A percentile compares a stretch with the other conserved stretches of the same genome.
Conservation (phyloP, 2,113 vertebrate species). For the Clarias batrachus region DNA sequence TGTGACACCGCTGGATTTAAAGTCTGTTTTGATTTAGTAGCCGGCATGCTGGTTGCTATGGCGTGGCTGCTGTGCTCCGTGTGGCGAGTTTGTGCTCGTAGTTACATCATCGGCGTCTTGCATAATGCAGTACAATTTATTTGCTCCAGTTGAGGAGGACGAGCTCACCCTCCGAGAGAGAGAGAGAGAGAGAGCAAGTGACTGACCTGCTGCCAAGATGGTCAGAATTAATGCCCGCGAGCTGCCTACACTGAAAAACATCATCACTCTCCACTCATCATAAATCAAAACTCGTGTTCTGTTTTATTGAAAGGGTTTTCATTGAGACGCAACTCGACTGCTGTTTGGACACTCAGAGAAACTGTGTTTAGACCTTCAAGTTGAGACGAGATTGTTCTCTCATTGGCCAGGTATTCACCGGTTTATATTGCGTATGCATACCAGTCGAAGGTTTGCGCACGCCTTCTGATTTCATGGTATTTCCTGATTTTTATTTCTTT, state of each 20-base stretch:
- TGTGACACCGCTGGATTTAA: constrained; percentile 11
- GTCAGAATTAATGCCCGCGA: neutral
- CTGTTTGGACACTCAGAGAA: neutral
- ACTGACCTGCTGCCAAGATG: constrained; percentile 48
- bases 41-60: constrained; percentile 36
- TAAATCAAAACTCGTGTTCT: neutral
- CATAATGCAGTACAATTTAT: constrained; percentile 71
- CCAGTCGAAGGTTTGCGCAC: no score
- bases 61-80: constrained; percentile 25
- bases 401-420: no score
- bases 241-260: neutral
- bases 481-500: no score
- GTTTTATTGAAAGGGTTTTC: neutral
- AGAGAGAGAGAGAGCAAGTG: constrained; percentile 5
- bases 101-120: constrained; percentile 66
- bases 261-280: neutral
- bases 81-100: constrained; percentile 27
- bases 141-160: constrained; percentile 71
- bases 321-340: neutral
- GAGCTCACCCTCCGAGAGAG: constrained; percentile 68
- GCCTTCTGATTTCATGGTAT: no score
- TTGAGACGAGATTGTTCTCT: no score
- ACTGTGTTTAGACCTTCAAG: neutral
- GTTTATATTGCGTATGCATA: no score
- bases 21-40: constrained; percentile 41